Percentiles rank a stretch among this genome's conserved stretches.
phyloP scores from a whole-genome alignment of 2,888 invertebrate genomes.

The Thera britannica region DNA sequence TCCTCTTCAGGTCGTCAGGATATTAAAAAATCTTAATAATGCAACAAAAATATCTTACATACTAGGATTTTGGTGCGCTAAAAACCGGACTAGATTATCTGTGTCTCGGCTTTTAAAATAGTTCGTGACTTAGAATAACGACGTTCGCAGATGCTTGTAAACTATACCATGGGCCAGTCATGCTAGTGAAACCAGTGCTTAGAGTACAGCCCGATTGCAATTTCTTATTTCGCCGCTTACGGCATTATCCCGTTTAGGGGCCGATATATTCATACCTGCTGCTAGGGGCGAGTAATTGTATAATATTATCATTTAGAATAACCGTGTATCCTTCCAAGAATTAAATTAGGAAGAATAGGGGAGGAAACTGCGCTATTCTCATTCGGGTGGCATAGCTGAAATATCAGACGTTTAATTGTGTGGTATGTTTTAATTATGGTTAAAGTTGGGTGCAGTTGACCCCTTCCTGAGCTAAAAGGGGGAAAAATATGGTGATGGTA shows the following conservation, averaged over 20 bases:
- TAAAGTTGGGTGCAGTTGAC: slow-evolving; percentile 25
- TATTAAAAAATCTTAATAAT: no score
- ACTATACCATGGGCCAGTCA: not conserved
- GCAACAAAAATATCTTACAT: no score
- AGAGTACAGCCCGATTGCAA: slow-evolving; percentile 13
- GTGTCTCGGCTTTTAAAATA: no score
- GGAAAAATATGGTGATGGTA: no score
- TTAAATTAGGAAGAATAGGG: slow-evolving; percentile 45
- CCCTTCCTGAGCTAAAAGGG: slow-evolving; percentile 3
- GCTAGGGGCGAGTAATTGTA: slow-evolving; percentile 42
- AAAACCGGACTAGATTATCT: no score
- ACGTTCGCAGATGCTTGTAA: not conserved
- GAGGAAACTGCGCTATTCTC: slow-evolving; percentile 40
- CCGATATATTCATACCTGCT: slow-evolving; percentile 39
- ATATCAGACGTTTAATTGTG: slow-evolving; percentile 42
- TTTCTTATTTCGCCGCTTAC: slow-evolving; percentile 29
- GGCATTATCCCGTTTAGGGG: slow-evolving; percentile 31
- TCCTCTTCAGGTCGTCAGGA: no score
- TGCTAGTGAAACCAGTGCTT: not conserved
- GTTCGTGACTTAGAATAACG: no score
- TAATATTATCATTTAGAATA: slow-evolving; percentile 48
- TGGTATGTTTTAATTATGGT: slow-evolving; percentile 33
- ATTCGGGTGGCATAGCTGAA: slow-evolving; percentile 41
- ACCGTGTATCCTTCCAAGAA: slow-evolving; percentile 39
- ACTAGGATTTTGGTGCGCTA: no score